Evolutionary conservation across 2,113 vertebrate genomes (phyloP).

Genomic region (Nothobranchius furzeri): DNA sequence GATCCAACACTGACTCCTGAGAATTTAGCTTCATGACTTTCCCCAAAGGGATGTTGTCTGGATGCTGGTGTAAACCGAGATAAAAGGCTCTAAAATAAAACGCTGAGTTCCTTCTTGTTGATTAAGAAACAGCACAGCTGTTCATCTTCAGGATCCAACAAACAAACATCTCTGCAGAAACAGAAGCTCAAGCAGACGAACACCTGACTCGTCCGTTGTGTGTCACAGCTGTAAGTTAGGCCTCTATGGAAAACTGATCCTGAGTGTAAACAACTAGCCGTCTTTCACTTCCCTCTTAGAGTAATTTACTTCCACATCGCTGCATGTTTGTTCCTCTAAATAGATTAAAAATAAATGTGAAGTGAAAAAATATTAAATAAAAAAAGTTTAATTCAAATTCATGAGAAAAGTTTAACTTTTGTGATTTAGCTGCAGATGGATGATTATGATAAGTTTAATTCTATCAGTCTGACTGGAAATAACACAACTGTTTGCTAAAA

Average conservation of each 20-base stretch:
- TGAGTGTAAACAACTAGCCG: conserved; percentile 60
- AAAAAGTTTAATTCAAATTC: neutral
- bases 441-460: too few relatives aligned
- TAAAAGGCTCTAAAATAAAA: too few relatives aligned
- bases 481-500: too few relatives aligned
- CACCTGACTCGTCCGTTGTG: conserved; percentile 17
- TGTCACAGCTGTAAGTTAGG: conserved; percentile 57
- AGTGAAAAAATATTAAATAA: neutral
- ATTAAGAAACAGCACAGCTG: too few relatives aligned
- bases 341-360: neutral
- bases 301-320: neutral
- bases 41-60: too few relatives aligned
- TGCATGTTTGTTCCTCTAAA: neutral
- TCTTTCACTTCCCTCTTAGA: conserved; percentile 74
- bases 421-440: too few relatives aligned
- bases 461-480: too few relatives aligned
- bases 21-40: too few relatives aligned
- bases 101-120: too few relatives aligned
- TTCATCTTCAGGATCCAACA: conserved; percentile 1
- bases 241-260: conserved; percentile 60
- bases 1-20: too few relatives aligned
- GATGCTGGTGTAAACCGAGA: too few relatives aligned
- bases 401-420: too few relatives aligned
- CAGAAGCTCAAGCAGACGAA: conserved; percentile 27
- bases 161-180: neutral